phyloP scores from a whole-genome alignment of 2,797 vertebrate genomes.

The Paguma larvata region DNA sequence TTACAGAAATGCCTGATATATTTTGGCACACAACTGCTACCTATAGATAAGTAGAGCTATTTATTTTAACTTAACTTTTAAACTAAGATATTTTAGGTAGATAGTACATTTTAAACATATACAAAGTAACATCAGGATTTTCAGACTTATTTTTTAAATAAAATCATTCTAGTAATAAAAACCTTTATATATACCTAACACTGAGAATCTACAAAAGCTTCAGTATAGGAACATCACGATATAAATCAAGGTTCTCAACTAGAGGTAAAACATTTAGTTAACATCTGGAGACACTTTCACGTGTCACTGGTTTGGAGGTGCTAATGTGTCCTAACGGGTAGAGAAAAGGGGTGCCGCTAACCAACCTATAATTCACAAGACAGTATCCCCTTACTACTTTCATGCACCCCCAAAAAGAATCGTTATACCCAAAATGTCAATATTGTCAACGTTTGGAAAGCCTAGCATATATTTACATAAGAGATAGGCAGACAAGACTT shows the following conservation, averaged over 20 bases:
- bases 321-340: not conserved
- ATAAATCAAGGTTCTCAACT: not conserved
- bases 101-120: not conserved
- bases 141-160: not conserved
- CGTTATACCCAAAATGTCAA: not conserved
- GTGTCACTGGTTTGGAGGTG: not conserved
- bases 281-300: not conserved
- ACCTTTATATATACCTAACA: not conserved
- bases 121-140: not conserved
- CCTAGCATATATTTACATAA: not conserved
- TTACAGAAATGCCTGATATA: not conserved
- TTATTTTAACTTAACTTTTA: constrained; percentile 40
- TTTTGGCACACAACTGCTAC: not conserved
- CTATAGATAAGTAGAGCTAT: not conserved
- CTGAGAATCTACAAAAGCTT: not conserved
- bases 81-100: not conserved
- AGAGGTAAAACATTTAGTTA: not conserved
- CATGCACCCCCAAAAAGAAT: not conserved
- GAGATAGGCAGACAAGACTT: not conserved
- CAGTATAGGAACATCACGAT: not conserved
- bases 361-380: not conserved
- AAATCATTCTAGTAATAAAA: not conserved
- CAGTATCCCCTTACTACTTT: accelerated
- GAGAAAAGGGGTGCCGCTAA: not conserved
- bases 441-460: not conserved